A percentile compares a stretch with the other conserved stretches of the same genome.
phyloP scores from a whole-genome alignment of 2,888 invertebrate genomes.

The Rhingia campestris region DNA sequence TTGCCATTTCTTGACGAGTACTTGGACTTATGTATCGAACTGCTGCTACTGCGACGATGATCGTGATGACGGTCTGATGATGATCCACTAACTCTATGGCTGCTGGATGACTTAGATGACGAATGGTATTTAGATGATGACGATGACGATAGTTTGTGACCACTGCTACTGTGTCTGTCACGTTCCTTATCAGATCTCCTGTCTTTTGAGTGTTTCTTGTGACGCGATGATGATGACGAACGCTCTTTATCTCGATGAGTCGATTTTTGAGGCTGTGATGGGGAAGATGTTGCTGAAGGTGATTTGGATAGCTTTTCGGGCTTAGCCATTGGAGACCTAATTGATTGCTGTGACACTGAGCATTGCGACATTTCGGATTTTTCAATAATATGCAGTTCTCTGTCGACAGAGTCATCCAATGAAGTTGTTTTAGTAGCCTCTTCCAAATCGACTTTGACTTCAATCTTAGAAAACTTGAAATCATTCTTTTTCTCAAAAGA shows the following conservation, averaged over 20 bases:
- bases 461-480: conserved; percentile 66
- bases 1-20: conserved; percentile 77
- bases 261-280: conserved; percentile 33
- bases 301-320: conserved; percentile 41
- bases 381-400: conserved; percentile 62
- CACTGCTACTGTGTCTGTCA: conserved; percentile 75
- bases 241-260: conserved; percentile 54
- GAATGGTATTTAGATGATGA: conserved; percentile 59
- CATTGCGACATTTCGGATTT: conserved; percentile 68
- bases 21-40: conserved; percentile 75
- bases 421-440: conserved; percentile 59
- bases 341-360: conserved; percentile 55
- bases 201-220: conserved; percentile 78
- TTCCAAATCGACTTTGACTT: conserved; percentile 57
- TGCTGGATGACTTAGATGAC: conserved; percentile 76
- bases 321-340: conserved; percentile 29
- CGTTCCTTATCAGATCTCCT: conserved; percentile 52
- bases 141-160: conserved; percentile 58
- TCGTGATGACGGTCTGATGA: conserved; percentile 61
- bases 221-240: conserved; percentile 77
- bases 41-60: conserved; percentile 77
- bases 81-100: conserved; percentile 54
- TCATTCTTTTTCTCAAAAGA: conserved; percentile 58
- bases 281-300: conserved; percentile 53
- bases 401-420: conserved; percentile 56